phyloP scores from a whole-genome alignment of 2,113 vertebrate species.

The Malaclemys terrapin region DNA sequence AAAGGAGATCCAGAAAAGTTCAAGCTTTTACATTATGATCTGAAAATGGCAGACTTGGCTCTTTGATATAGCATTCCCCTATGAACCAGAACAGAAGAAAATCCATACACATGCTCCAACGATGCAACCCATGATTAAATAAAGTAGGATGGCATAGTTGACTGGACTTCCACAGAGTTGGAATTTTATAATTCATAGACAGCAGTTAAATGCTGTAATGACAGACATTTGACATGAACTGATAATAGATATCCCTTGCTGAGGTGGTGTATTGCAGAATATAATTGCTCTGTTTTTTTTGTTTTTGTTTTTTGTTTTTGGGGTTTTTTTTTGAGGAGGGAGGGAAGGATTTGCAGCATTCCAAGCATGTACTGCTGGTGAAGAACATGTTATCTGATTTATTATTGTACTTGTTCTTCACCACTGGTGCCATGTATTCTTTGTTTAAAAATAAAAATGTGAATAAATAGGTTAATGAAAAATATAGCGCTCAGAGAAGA shows the following conservation, averaged over 20 bases:
- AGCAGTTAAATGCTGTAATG: neutral
- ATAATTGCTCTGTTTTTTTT: neutral
- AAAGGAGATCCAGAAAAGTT: neutral
- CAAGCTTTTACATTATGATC: neutral
- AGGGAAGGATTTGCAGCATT: neutral
- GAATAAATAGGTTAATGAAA: neutral
- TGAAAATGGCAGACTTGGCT: neutral
- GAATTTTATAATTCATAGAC: neutral
- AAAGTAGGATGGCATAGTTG: neutral
- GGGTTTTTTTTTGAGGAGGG: neutral
- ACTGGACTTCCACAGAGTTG: neutral
- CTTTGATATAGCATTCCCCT: neutral
- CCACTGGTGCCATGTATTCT: neutral
- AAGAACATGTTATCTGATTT: constrained; percentile 30
- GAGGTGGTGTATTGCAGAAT: neutral
- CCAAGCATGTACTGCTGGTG: constrained; percentile 14
- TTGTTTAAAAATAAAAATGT: constrained; percentile 8
- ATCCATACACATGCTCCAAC: neutral
- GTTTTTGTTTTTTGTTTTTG: neutral
- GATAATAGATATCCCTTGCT: neutral
- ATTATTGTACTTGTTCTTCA: constrained; percentile 42
- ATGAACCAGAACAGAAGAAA: neutral
- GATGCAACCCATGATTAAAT: neutral
- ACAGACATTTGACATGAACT: neutral
- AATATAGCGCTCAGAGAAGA: neutral